Conservation (phyloP, 2,888 invertebrate species). For the Apotomis turbidana region DNA sequence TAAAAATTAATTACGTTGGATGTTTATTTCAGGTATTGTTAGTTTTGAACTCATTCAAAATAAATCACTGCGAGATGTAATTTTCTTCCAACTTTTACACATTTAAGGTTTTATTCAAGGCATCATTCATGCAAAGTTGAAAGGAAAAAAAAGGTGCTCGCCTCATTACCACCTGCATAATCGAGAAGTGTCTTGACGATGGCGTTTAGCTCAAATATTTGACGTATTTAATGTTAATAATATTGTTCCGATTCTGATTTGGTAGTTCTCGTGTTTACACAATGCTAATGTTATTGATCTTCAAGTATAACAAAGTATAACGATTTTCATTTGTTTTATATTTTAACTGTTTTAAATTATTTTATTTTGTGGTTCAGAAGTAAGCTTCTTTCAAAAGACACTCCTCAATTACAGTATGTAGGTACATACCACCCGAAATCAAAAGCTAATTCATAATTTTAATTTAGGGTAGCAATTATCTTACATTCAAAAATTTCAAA, state of each 20-base stretch:
- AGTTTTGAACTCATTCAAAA: not conserved
- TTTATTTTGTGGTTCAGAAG: not conserved
- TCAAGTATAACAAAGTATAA: no score
- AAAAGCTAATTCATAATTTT: not conserved
- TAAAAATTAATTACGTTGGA: not conserved
- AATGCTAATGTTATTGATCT: no score
- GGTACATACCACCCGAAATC: not conserved
- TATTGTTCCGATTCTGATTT: no score
- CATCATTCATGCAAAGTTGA: not conserved
- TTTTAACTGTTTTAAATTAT: no score
- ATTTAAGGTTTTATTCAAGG: not conserved
- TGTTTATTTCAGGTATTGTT: not conserved
- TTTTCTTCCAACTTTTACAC: not conserved
- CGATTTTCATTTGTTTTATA: no score
- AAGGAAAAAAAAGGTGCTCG: not conserved
- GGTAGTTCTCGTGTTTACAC: no score
- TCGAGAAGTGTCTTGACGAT: not conserved
- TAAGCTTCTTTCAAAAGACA: not conserved
- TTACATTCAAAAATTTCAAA: not conserved
- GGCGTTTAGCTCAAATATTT: not conserved
- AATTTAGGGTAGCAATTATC: not conserved
- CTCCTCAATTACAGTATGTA: not conserved
- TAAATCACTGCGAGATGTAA: slow-evolving; percentile 10
- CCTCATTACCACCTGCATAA: not conserved
- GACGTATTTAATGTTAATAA: no score